Base-by-base conservation (phyloP, 1,140 invertebrate species). In the Drosophila saltans region DNA sequence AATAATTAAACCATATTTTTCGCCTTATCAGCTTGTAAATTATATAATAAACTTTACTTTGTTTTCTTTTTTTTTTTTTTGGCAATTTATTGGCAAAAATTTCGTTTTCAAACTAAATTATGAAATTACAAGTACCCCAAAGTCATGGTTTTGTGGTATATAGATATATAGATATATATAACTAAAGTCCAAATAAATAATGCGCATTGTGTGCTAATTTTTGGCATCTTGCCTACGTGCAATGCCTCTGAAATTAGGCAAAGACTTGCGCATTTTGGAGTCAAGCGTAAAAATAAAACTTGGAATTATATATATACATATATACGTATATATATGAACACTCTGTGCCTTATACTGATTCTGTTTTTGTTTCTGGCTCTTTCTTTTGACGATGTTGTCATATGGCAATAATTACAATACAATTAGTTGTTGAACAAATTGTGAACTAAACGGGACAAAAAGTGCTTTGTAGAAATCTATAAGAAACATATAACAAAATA, bases 401-500 rank as follows among this genome's bases (percentile, higher is more conserved):
- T 33, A 36, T 11, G 7, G 21, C 16, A 43, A 36, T 36, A 5
- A 36, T 61, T 33, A 61, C 21, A 21, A 60, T 43, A 36, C 28
- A 55, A 58, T 75, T 66, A 62, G 58, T 24, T 59, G 52, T 60
- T 58, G 28, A 30, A 58, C 30, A n/a, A 70, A 28, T 65, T 59
- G 45, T 2, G 16, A 52, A 26, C 26, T 28, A 70, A 43, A 52
- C 36, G 30, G 55, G 63, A 26, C 77, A 84, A 11, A 84, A 43
- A 64, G 63, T 77, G n/a, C 43, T 59, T 48, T 85, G 78, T 33
- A 84, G 24, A 41, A 84, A 80, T 45, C 81, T 85, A 45, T 9
- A 41, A 39, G 9, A 30, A 59, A 61, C 3, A 36, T 8, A 30
- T 30, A 30, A 30, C 2, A 30, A 30, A 30, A 2, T 0, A 30